Evolutionary conservation across 1,140 invertebrate species (phyloP), one percentile per base, ranked within the genome.

Genomic region (Mercenaria mercenaria): DNA sequence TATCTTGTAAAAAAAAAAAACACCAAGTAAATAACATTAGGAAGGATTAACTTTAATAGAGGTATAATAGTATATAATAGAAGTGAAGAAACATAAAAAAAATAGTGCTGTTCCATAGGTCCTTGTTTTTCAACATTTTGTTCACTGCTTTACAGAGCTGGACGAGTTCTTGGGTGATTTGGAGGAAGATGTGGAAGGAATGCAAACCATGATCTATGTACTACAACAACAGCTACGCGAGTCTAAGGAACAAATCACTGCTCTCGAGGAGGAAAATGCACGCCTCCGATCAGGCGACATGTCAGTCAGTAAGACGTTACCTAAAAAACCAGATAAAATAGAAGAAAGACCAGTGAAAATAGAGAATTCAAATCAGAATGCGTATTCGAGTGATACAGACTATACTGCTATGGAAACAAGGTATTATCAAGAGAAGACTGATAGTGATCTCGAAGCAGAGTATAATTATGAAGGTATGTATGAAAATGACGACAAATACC

Each of bases 101-200:
- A 18, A n/a, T n/a, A n/a, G n/a, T n/a, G n/a, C n/a, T n/a, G n/a
- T n/a, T n/a, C n/a, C n/a, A n/a, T n/a, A n/a, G n/a, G n/a, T n/a
- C n/a, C n/a, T n/a, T n/a, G n/a, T n/a, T n/a, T n/a, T n/a, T n/a
- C n/a, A n/a, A n/a, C n/a, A n/a, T n/a, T n/a, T n/a, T n/a, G n/a
- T n/a, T n/a, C n/a, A n/a, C n/a, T n/a, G n/a, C n/a, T 50, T 97
- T 95, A 94, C 96, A 98, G 99, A 99, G 96, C 96, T 99, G 92
- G 99, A 99, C 94, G 98, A 99, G 94, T 98, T 99, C 95, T 96
- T 99, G 39, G 98, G 99, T 96, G 99, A 99, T 94, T 96, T 99
- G 76, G 99, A 99, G 93, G 99, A 99, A 96, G 99, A 99, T 96
- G 98, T 99, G 20, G 99, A 99, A 96, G 99, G 99, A 8, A 99